These are phyloP conservation scores for Oscheius sp. DNA, from an alignment of 2,888 invertebrate species.

Conservation along the genomic window DNA sequence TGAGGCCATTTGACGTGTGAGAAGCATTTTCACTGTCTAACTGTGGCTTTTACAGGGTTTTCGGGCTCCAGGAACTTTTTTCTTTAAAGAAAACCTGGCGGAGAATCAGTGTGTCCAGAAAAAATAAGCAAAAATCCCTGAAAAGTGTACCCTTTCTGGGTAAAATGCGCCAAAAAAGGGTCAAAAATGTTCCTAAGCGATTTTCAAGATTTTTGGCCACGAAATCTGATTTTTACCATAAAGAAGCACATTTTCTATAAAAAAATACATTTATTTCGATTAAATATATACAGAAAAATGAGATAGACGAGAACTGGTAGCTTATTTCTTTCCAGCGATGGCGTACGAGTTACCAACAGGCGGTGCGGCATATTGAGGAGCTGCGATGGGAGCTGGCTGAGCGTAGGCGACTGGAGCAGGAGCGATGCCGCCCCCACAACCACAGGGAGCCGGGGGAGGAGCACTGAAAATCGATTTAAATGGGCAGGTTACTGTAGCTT, in stretches of 20 bases:
- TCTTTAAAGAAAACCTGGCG: too few species aligned
- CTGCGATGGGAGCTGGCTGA: slow-evolving; percentile 25
- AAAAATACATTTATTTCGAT: background rate
- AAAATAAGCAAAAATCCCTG: background rate
- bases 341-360: slow-evolving; percentile 41
- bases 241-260: background rate
- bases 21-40: too few species aligned
- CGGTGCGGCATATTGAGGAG: slow-evolving; percentile 34
- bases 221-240: too few species aligned
- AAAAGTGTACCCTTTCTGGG: too few species aligned
- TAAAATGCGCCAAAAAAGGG: too few species aligned
- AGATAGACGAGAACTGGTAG: background rate
- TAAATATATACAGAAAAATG: slow-evolving; percentile 8
- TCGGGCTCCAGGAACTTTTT: too few species aligned
- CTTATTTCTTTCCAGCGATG: slow-evolving; percentile 39
- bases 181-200: too few species aligned
- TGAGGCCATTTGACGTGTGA: too few species aligned
- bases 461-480: background rate
- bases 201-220: too few species aligned
- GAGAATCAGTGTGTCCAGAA: background rate
- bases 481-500: slow-evolving; percentile 12
- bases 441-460: slow-evolving; percentile 46
- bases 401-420: too few species aligned
- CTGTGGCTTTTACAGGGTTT: too few species aligned
- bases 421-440: too few species aligned